A percentile compares a stretch with the other conserved stretches of the same genome.
phyloP scores from a whole-genome alignment of 2,113 vertebrate species.

The Sylvietta virens region DNA sequence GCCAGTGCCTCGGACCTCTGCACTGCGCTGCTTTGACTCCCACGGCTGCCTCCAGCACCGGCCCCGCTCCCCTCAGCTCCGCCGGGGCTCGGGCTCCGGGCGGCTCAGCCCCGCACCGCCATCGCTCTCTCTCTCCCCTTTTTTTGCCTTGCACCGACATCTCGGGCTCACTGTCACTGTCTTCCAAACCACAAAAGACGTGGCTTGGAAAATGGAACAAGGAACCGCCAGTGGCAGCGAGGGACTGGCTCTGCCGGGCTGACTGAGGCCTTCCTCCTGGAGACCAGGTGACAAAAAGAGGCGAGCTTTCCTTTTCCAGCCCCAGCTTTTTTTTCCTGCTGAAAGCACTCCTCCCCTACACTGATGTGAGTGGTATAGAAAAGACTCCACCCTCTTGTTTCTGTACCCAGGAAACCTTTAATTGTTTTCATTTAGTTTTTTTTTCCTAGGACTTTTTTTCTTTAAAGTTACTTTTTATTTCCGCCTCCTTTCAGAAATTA shows the following conservation, averaged over 20 bases:
- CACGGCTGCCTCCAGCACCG: accelerated
- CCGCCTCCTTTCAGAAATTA: not conserved
- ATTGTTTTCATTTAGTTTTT: not conserved
- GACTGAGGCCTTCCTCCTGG: not conserved
- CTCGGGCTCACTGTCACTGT: accelerated
- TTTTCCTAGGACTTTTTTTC: not conserved
- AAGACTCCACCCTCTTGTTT: not conserved
- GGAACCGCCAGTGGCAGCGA: accelerated
- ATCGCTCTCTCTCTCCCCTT: accelerated
- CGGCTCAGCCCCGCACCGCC: accelerated
- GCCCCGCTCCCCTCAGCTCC: not conserved
- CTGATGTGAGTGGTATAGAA: not conserved
- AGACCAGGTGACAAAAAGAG: not conserved
- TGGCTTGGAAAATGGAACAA: not conserved
- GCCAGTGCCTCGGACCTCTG: accelerated
- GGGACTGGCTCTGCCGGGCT: accelerated
- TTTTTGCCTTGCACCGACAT: too few species aligned
- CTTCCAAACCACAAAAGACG: not conserved
- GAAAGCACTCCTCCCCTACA: not conserved
- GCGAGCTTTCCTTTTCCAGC: not conserved
- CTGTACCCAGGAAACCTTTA: not conserved
- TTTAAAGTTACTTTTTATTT: not conserved
- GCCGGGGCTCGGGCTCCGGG: accelerated
- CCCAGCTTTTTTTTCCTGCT: not conserved
- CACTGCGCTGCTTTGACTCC: accelerated